Conservation (phyloP, 1,140 invertebrate species). For the Drosophila lacertosa region DNA sequence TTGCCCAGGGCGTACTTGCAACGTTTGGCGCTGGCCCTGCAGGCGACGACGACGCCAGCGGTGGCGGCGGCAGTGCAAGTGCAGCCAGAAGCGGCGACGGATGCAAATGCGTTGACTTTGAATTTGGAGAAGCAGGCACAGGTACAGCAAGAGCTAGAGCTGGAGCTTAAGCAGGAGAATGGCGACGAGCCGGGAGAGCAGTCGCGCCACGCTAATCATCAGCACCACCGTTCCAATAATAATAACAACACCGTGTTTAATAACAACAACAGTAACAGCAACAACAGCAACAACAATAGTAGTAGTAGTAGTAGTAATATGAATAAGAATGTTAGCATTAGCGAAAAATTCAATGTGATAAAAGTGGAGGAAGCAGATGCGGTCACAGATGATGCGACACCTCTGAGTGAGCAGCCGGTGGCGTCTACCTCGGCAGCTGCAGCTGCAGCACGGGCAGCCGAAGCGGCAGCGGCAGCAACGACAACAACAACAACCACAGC, state of each 20-base stretch:
- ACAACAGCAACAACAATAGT: slow-evolving; percentile 68
- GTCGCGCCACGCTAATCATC: slow-evolving; percentile 61
- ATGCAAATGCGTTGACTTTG: background rate
- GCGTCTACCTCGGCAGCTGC: slow-evolving; percentile 68
- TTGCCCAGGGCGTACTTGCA: slow-evolving; percentile 54
- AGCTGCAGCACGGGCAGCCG: slow-evolving; percentile 62
- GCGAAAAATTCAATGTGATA: slow-evolving; percentile 83
- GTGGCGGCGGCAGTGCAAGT: slow-evolving; percentile 20
- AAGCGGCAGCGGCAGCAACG: slow-evolving; percentile 64
- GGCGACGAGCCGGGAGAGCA: slow-evolving; percentile 36
- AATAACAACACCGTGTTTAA: slow-evolving; percentile 75
- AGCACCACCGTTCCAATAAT: slow-evolving; percentile 74
- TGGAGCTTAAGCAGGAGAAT: slow-evolving; percentile 26
- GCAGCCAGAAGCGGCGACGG: slow-evolving; percentile 17
- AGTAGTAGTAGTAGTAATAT: slow-evolving; percentile 83
- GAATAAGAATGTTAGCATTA: slow-evolving; percentile 82
- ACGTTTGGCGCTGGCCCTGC: slow-evolving; percentile 47
- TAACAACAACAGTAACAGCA: slow-evolving; percentile 73
- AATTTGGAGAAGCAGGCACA: slow-evolving; percentile 32
- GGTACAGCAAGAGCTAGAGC: slow-evolving; percentile 24
- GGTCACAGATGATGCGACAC: slow-evolving; percentile 8
- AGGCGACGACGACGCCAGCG: slow-evolving; percentile 1
- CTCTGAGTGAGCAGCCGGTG: slow-evolving; percentile 57
- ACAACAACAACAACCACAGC: no score
- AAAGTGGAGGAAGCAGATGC: slow-evolving; percentile 64